Evolutionary conservation across 64 coral and sea anemone species (phyloP).

Genomic region (Montipora cactus): DNA sequence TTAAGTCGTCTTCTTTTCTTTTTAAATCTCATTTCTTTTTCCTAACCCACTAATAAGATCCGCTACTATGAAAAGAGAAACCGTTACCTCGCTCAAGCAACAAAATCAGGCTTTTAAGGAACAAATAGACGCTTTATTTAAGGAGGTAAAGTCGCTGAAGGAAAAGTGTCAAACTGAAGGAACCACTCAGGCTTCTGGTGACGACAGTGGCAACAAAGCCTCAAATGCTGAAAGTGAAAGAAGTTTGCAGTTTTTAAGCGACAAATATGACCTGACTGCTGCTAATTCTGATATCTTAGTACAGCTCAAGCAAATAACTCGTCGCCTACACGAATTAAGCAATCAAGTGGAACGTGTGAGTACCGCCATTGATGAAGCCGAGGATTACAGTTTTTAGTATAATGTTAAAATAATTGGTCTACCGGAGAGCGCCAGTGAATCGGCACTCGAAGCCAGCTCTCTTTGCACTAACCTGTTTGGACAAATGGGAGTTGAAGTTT

Average conservation of each 20-base stretch:
- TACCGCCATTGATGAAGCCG: neutral
- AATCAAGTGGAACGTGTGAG: neutral
- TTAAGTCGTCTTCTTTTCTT: neutral
- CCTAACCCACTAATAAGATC: neutral
- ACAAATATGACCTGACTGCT: neutral
- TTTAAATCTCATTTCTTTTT: neutral
- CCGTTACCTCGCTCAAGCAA: neutral
- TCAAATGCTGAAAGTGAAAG: neutral
- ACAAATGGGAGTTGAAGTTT: neutral
- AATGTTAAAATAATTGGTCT: neutral
- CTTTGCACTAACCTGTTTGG: neutral
- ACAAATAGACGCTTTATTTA: neutral
- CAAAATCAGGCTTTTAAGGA: neutral
- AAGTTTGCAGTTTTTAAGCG: constrained; percentile 1
- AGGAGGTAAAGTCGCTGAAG: neutral
- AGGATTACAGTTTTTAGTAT: too few species aligned
- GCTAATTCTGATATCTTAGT: neutral
- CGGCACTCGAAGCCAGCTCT: neutral
- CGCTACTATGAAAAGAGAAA: neutral
- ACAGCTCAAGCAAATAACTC: neutral
- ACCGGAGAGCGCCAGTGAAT: neutral
- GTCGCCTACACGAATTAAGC: neutral
- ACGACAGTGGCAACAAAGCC: neutral
- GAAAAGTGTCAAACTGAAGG: neutral
- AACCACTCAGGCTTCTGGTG: neutral